Base-by-base conservation (phyloP, 2,797 vertebrate species). In the Lycodopsis pacificus region DNA sequence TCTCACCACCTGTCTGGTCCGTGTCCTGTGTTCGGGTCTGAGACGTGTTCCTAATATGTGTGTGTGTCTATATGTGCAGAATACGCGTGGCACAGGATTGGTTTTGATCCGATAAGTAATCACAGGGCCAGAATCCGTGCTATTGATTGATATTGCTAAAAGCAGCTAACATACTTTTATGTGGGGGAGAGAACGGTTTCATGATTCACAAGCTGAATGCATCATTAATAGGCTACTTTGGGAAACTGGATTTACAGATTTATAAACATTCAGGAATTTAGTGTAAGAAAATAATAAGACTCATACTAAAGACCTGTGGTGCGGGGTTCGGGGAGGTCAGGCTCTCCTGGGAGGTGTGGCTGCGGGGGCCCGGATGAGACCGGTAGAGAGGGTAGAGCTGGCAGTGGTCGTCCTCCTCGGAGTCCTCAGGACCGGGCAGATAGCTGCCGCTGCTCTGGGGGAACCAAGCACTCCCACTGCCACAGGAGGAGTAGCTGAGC, bases 401-500 rank as follows among this genome's bases (percentile, higher is more conserved):
- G 56, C 66, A 44, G 30, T 42, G 82, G 5, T 88, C 77, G 0
- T 88, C 86, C 7, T 92, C 87, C 17, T 90, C 90, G 0, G 85
- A 91, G 76, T 92, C 84, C 1, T 91, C 89, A 0, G 83, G 83
- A 10, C 79, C 81, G 0, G 81, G 77, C 19, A 90, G 81, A 19
- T 69, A 92, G 75, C 62, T 51, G 73, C 83, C 46, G 73, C 83
- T 79, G 85, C 81, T 67, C 12, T 4, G 76, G 20, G 58, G 83
- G 1, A 81, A 78, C 40, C 84, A 78, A 0, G 48, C 72, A 5
- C 89, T 84, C 0, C 91, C 76, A 1, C 92, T 94, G 70, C 93
- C 91, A n/a, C 83, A 83, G 0, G 93, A 93, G 0, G 91, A 94
- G 82, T 86, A 88, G 77, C 92, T 94, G 86, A 93, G 91, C 20